Percentiles rank a stretch among this genome's conserved stretches.
Evolutionary conservation across 2,888 invertebrate species (phyloP).

Genomic region (Malacosoma neustria): DNA sequence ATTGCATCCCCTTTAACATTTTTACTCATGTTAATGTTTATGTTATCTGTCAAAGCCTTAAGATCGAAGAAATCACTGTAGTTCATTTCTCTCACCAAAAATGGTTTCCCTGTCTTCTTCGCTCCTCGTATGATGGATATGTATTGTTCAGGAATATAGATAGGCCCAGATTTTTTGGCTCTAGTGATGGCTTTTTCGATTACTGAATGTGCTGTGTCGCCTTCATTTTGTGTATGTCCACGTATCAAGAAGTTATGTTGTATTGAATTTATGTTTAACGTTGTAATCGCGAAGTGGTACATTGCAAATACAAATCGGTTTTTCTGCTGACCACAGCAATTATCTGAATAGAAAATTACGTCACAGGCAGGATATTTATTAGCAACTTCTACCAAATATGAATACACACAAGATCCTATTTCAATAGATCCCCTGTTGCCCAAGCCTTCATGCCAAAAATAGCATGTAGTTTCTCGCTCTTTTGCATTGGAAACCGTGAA

Average conservation of each 20-base stretch:
- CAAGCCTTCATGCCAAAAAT: slow-evolving; percentile 12
- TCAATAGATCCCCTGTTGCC: slow-evolving; percentile 10
- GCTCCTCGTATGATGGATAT: neutral
- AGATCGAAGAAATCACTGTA: slow-evolving; percentile 6
- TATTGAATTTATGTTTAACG: slow-evolving; percentile 11
- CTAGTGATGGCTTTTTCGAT: slow-evolving; percentile 17
- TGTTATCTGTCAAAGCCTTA: slow-evolving; percentile 4
- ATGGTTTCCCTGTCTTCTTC: neutral
- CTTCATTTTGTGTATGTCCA: slow-evolving; percentile 21
- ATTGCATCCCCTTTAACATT: slow-evolving; percentile 10
- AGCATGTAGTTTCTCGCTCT: slow-evolving; percentile 6
- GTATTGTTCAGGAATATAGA: slow-evolving; percentile 18
- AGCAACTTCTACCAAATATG: slow-evolving; percentile 10
- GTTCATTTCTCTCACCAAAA: slow-evolving; percentile 5
- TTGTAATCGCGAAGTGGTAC: slow-evolving; percentile 7
- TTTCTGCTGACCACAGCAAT: slow-evolving; percentile 14
- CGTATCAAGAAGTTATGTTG: slow-evolving; percentile 20
- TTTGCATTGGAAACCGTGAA: slow-evolving; percentile 9
- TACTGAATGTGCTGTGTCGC: slow-evolving; percentile 16
- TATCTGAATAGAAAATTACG: slow-evolving; percentile 12
- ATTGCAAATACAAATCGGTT: slow-evolving; percentile 7
- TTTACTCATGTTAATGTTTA: slow-evolving; percentile 8
- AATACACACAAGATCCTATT: slow-evolving; percentile 14
- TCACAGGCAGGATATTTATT: slow-evolving; percentile 7
- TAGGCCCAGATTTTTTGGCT: slow-evolving; percentile 12